Conservation (phyloP, 2,797 vertebrate species). For the Leucoraja ocellata region DNA sequence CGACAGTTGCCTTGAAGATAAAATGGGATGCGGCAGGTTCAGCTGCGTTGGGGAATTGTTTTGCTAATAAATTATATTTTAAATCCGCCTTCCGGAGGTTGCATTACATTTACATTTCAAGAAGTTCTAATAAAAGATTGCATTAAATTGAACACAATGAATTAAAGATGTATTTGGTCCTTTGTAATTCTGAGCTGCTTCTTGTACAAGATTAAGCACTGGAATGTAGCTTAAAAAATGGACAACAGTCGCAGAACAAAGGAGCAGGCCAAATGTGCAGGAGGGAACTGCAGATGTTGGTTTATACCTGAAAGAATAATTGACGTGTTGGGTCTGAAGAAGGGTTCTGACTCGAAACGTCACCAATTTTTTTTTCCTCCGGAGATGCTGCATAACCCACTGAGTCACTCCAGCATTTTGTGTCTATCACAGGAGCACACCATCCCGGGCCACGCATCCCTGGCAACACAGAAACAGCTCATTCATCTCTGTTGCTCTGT, state of each 20-base stretch:
- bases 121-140: neutral
- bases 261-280: neutral
- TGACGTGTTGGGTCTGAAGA: too few relatives aligned
- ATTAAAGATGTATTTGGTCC: conserved; percentile 19
- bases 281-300: too few relatives aligned
- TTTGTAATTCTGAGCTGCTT: neutral
- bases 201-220: neutral
- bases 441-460: neutral
- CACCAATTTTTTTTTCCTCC: too few relatives aligned
- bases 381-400: too few relatives aligned
- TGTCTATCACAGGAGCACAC: neutral
- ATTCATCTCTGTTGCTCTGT: neutral
- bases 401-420: too few relatives aligned
- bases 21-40: neutral
- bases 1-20: neutral
- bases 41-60: conserved; percentile 19
- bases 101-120: conserved; percentile 25
- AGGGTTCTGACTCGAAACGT: too few relatives aligned
- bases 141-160: conserved; percentile 2
- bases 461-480: neutral
- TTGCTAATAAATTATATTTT: conserved; percentile 16
- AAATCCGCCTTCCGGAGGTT: neutral
- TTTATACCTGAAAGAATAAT: too few relatives aligned
- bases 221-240: neutral
- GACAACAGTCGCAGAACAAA: neutral